Percentiles rank a stretch among this genome's conserved stretches.
Evolutionary conservation across 2,797 vertebrate genomes (phyloP).

Genomic region (Bradypodion ventrale): DNA sequence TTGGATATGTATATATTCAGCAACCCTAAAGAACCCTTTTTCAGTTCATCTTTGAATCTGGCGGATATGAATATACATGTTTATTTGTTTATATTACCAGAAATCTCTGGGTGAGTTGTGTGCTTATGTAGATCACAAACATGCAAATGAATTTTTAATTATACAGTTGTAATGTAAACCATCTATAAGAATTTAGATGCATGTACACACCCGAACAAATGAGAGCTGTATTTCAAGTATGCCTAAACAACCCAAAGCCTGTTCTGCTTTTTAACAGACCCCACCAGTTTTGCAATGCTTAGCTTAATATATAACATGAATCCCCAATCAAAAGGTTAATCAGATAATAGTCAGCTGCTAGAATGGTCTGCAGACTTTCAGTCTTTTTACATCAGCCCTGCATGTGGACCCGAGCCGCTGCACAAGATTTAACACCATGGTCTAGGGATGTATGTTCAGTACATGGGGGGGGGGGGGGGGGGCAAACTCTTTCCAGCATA

Average conservation of each 20-base stretch:
- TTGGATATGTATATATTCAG: background rate
- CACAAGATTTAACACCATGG: background rate
- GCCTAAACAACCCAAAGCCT: background rate
- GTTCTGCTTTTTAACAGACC: background rate
- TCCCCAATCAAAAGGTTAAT: background rate
- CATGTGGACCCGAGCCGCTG: background rate
- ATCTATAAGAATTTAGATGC: background rate
- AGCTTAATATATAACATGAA: background rate
- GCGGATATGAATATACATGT: background rate
- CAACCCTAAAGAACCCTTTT: background rate
- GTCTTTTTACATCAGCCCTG: background rate
- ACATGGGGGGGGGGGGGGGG: too few relatives aligned
- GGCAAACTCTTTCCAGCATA: too few relatives aligned
- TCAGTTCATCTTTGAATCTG: background rate
- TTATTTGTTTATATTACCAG: slow-evolving; percentile 13
- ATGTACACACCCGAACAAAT: background rate
- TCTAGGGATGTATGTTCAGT: too few relatives aligned
- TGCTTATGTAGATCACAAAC: background rate
- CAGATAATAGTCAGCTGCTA: background rate
- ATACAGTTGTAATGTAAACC: background rate
- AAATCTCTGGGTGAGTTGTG: background rate
- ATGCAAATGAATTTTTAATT: slow-evolving; percentile 5
- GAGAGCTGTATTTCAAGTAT: background rate
- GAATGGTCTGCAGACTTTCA: background rate
- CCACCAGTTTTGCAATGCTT: background rate